phyloP scores from a whole-genome alignment of 2,113 vertebrate species.

The Phrynosoma platyrhinos region DNA sequence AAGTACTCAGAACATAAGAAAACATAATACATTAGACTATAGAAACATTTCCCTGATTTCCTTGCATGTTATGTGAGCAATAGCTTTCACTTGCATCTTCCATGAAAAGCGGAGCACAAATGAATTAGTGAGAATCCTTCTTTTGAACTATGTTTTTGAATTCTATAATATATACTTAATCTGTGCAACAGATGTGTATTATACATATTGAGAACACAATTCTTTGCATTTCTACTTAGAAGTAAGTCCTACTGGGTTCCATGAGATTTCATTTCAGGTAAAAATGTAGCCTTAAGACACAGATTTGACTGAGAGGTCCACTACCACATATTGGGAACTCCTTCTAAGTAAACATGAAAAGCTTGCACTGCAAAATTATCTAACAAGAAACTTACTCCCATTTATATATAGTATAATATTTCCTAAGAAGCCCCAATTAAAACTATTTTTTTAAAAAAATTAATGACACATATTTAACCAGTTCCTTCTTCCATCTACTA shows the following conservation, averaged over 20 bases:
- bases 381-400: not conserved
- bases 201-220: not conserved
- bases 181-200: not conserved
- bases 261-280: not conserved
- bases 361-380: not conserved
- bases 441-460: not conserved
- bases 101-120: not conserved
- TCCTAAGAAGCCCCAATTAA: not conserved
- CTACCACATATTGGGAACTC: not conserved
- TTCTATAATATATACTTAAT: not conserved
- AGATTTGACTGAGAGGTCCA: not conserved
- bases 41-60: not conserved
- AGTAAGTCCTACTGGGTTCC: not conserved
- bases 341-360: not conserved
- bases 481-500: not conserved
- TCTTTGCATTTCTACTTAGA: not conserved
- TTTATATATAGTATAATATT: not conserved
- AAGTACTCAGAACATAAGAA: no score
- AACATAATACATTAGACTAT: not conserved
- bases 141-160: not conserved
- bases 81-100: not conserved
- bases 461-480: slow-evolving; percentile 12
- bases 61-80: not conserved
- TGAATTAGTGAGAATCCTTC: not conserved
- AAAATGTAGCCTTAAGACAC: not conserved